Evolutionary conservation across 2,888 invertebrate species (phyloP), one percentile per base, ranked within the genome.

Genomic region (Glyphotaelius pellucidus): DNA sequence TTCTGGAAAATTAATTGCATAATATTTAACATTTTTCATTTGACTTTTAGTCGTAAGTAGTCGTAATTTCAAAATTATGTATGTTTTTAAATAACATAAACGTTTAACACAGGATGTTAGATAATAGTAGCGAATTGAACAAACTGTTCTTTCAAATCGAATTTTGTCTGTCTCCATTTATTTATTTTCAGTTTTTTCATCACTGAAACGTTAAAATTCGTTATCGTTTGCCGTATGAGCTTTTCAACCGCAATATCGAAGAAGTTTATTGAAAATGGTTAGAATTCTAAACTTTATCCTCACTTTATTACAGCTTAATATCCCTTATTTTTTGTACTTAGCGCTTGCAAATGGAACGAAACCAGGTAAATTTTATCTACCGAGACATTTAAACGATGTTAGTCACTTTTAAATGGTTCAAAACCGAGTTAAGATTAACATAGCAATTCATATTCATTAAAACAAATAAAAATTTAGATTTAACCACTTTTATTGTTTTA

Each of bases 201-300:
- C 67, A 67, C 2, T 67, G 25, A 25, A 67, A 25, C 67, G 67
- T 67, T 25, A 67, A n/a, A 67, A 25, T 67, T 67, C 67, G 67
- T 67, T 67, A 67, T 25, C 67, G 67, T 67, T 67, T 67, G 67
- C 67, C 25, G 67, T 67, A 25, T 67, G 67, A 25, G 67, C 67
- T 67, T 67, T 67, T 67, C 67, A 67, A 67, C 67, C 67, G 67
- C 67, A 25, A 67, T 67, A 67, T 67, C 67, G 25, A 67, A n/a
- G 67, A 67, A 67, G 67, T 67, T 67, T 67, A 67, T 67, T 67
- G 67, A 67, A 67, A 67, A 67, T 67, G 67, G n/a, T 67, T n/a
- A 9, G 67, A 67, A n/a, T 67, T 67, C 67, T 67, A 67, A 67
- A n/a, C 67, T 67, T 67, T 67, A 67, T 67, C 9, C 67, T 67